phyloP scores from a whole-genome alignment of 2,888 invertebrate genomes.

The Drosophila falleni region DNA sequence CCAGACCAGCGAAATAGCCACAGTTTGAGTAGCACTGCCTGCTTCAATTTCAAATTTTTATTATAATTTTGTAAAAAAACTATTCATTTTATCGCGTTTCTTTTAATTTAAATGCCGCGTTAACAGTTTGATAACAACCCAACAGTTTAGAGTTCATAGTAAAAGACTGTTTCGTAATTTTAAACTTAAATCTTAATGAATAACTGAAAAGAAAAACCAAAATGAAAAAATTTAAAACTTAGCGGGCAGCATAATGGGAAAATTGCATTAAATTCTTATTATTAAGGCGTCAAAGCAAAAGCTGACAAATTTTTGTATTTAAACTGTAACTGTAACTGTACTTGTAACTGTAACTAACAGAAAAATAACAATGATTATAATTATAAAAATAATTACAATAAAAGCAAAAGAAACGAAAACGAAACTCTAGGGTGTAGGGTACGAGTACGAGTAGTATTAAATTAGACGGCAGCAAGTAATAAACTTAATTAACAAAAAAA shows the following conservation, averaged over 20 bases:
- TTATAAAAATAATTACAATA: conserved; percentile 20
- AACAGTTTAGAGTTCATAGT: conserved; percentile 78
- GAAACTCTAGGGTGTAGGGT: conserved; percentile 58
- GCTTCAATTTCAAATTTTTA: conserved; percentile 13
- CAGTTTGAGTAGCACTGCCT: conserved; percentile 48
- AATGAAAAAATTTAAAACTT: conserved; percentile 35
- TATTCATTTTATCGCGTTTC: conserved; percentile 7
- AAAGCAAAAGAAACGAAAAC: conserved; percentile 45
- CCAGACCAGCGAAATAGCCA: conserved; percentile 73
- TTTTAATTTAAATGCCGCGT: conserved; percentile 19
- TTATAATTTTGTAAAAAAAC: conserved; percentile 24
- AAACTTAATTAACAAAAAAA: conserved; percentile 2
- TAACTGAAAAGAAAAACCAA: conserved; percentile 32
- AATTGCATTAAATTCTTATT: conserved; percentile 42
- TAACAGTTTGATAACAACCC: conserved; percentile 26
- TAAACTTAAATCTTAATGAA: conserved; percentile 57
- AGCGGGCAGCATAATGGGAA: conserved; percentile 17
- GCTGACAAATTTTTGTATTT: conserved; percentile 66
- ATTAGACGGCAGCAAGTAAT: conserved; percentile 42
- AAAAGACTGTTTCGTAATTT: conserved; percentile 79
- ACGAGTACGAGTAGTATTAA: conserved; percentile 46
- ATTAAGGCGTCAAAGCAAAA: conserved; percentile 52
- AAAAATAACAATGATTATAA: conserved; percentile 20
- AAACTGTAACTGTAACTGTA: conserved; percentile 36
- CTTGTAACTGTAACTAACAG: conserved; percentile 23